Evolutionary conservation across 2,797 vertebrate species (phyloP).

Genomic region (Lemur catta): DNA sequence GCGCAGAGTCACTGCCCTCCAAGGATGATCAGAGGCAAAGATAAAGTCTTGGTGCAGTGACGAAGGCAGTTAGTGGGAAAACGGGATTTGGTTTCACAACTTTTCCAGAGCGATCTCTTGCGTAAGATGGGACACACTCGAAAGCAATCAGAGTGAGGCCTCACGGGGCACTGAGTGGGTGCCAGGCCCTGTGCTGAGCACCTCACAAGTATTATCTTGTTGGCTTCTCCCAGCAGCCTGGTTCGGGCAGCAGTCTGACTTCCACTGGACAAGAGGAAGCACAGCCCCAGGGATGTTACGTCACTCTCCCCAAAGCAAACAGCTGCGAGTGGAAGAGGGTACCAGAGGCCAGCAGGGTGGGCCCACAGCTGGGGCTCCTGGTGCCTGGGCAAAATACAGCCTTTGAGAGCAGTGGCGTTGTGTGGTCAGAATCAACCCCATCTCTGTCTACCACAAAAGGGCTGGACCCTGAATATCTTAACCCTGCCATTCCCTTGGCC

Average conservation of each 20-base stretch:
- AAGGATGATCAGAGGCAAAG: background rate
- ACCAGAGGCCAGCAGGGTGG: background rate
- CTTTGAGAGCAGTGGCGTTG: background rate
- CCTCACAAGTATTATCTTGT: constrained; percentile 3
- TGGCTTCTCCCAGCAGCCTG: background rate
- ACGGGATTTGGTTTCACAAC: constrained; percentile 54
- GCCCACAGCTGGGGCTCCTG: background rate
- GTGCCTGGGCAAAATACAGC: background rate
- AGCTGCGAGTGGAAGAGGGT: background rate
- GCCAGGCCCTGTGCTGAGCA: background rate
- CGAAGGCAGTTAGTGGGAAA: constrained; percentile 46
- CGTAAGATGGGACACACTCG: background rate
- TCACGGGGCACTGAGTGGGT: background rate
- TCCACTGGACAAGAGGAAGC: background rate
- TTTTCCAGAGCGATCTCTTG: constrained; percentile 37
- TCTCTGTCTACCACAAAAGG: background rate
- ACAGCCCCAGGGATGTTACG: background rate
- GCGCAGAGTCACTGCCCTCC: background rate
- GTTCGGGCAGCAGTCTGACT: background rate
- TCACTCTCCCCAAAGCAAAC: background rate
- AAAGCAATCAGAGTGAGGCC: background rate
- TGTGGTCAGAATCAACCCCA: background rate
- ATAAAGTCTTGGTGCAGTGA: background rate
- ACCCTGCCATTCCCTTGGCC: background rate
- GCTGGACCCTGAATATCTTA: background rate